These are phyloP conservation scores for Timandra comae DNA, from an alignment of 2,888 invertebrate genomes.

Conservation along the genomic window DNA sequence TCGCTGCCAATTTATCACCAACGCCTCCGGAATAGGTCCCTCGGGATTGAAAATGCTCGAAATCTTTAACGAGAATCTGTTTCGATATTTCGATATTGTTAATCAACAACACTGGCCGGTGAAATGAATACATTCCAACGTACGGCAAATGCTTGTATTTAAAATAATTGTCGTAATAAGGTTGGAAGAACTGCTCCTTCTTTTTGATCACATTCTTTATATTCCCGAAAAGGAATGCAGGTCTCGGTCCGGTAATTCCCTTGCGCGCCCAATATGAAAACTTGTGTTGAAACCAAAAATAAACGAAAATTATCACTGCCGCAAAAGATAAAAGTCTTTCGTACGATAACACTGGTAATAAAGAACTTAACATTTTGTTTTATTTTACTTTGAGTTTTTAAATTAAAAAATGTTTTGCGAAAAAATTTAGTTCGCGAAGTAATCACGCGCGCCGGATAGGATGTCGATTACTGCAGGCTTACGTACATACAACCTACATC, in stretches of 20 bases:
- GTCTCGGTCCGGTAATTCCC: conserved; percentile 74
- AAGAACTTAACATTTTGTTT: conserved; percentile 23
- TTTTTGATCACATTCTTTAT: conserved; percentile 72
- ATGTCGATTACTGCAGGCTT: conserved; percentile 4
- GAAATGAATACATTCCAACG: conserved; percentile 79
- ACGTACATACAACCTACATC: conserved; percentile 6
- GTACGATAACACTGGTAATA: conserved; percentile 23
- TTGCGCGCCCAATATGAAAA: conserved; percentile 77
- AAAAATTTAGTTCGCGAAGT: background rate
- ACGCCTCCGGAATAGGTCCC: conserved; percentile 78
- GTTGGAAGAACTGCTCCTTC: conserved; percentile 78
- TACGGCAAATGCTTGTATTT: conserved; percentile 65
- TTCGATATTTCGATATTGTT: conserved; percentile 79
- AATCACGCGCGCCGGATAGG: background rate
- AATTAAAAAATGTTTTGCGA: too few species aligned
- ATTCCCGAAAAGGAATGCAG: conserved; percentile 80
- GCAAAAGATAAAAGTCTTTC: conserved; percentile 30
- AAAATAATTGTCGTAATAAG: conserved; percentile 77
- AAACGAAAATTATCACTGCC: conserved; percentile 30
- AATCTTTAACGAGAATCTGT: conserved; percentile 78
- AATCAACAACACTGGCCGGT: conserved; percentile 77
- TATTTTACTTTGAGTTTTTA: conserved; percentile 6
- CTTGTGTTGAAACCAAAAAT: conserved; percentile 57
- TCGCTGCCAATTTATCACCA: conserved; percentile 77
- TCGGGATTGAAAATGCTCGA: conserved; percentile 79